phyloP scores from a whole-genome alignment of 2,113 vertebrate genomes.

The Thryonomys swinderianus region DNA sequence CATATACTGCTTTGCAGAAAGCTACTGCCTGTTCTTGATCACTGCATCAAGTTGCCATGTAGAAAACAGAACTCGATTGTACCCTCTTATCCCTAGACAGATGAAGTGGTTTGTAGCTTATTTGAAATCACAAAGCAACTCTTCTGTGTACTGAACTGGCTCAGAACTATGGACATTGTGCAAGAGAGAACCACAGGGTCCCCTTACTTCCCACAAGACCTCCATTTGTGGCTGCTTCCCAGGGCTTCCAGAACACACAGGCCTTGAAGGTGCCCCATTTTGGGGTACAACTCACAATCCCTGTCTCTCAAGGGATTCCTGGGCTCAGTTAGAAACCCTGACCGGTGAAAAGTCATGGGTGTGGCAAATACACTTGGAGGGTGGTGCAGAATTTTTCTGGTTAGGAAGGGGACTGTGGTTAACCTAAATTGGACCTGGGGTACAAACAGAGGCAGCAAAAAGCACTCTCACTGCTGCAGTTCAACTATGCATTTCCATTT shows the following conservation, averaged over 20 bases:
- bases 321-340: conserved; percentile 52
- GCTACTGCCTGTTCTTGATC: conserved; percentile 22
- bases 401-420: conserved; percentile 48
- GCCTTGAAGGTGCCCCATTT: neutral
- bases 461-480: neutral
- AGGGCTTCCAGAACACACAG: conserved; percentile 37
- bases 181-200: conserved; percentile 31
- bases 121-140: conserved; percentile 72
- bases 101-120: conserved; percentile 51
- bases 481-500: conserved; percentile 45
- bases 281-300: neutral
- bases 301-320: neutral
- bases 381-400: conserved; percentile 31
- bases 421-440: conserved; percentile 66
- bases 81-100: conserved; percentile 45
- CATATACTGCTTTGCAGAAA: neutral
- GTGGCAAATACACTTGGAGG: neutral
- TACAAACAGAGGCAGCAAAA: conserved; percentile 25
- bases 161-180: conserved; percentile 28
- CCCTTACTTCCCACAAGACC: conserved; percentile 61
- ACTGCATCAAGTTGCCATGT: conserved; percentile 4
- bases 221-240: conserved; percentile 54
- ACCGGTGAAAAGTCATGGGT: conserved; percentile 63
- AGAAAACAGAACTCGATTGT: conserved; percentile 65
- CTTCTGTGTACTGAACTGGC: conserved; percentile 52